These are phyloP conservation scores for Eublepharis macularius DNA, from an alignment of 2,113 vertebrate species.

Conservation along the genomic window DNA sequence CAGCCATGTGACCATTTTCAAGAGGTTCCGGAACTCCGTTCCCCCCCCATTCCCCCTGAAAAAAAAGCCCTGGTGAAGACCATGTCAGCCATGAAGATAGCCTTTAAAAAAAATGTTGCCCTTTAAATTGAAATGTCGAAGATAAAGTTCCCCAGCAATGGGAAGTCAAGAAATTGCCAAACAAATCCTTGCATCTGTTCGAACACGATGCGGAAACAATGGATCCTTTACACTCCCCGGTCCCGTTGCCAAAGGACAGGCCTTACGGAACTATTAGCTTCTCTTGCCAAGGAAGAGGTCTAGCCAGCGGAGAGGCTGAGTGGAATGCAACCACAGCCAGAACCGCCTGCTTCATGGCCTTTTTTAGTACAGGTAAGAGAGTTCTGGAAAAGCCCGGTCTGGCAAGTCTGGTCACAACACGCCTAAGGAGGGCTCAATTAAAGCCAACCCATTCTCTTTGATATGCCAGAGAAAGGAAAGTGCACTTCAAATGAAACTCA, in stretches of 20 bases:
- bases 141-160: constrained; percentile 23
- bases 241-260: not conserved
- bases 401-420: constrained; percentile 46
- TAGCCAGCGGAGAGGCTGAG: constrained; percentile 33
- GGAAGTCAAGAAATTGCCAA: not conserved
- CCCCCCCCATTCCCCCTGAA: no score
- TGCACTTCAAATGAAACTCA: constrained; percentile 60
- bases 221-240: not conserved
- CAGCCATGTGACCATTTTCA: no score
- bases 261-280: not conserved
- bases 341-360: constrained; percentile 23
- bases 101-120: not conserved
- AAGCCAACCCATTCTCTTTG: constrained; percentile 60
- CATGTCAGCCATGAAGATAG: not conserved
- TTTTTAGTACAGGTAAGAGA: constrained; percentile 50
- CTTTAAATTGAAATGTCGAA: not conserved
- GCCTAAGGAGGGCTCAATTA: constrained; percentile 57
- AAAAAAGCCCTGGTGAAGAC: no score
- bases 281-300: constrained; percentile 31
- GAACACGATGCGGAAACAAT: not conserved
- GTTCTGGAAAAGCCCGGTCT: constrained; percentile 50
- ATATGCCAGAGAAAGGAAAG: constrained; percentile 54
- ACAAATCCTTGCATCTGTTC: not conserved
- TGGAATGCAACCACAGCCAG: constrained; percentile 26
- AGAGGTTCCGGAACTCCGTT: no score